phyloP scores from a whole-genome alignment of 2,888 invertebrate genomes.

The Agrilus cyanescens region DNA sequence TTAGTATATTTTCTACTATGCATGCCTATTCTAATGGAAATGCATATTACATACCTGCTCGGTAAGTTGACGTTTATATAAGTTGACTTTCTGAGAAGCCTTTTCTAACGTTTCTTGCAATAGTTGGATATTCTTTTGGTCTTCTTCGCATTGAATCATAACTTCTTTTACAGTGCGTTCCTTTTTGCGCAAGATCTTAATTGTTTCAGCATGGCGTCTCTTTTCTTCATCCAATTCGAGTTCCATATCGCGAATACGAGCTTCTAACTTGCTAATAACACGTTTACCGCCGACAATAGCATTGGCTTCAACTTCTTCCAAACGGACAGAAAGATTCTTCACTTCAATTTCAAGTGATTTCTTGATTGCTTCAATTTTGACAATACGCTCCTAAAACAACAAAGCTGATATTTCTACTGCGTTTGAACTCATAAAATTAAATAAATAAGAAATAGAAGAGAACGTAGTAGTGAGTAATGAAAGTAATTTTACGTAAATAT shows the following conservation, averaged over 20 bases:
- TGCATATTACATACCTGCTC: conserved; percentile 63
- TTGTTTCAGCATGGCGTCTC: conserved; percentile 92
- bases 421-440: too few species aligned
- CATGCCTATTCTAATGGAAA: too few species aligned
- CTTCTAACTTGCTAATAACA: conserved; percentile 95
- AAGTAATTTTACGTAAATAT: too few species aligned
- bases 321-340: conserved; percentile 83
- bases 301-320: conserved; percentile 94
- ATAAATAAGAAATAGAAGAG: too few species aligned
- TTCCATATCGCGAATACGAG: conserved; percentile 88
- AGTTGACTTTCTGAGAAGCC: conserved; percentile 71
- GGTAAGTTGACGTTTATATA: conserved; percentile 91
- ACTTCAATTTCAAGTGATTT: conserved; percentile 96
- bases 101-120: conserved; percentile 87
- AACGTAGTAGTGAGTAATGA: too few species aligned
- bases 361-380: conserved; percentile 95
- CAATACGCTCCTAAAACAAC: conserved; percentile 59
- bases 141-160: conserved; percentile 90
- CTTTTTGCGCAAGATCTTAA: conserved; percentile 96
- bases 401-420: too few species aligned
- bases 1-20: background rate
- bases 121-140: conserved; percentile 88
- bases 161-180: conserved; percentile 94
- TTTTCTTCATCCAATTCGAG: conserved; percentile 93
- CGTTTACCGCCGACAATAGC: conserved; percentile 94